A percentile compares a stretch with the other conserved stretches of the same genome.
Evolutionary conservation across 92 coral and sea anemone species (phyloP).

Genomic region (Parazoanthus swiftii): DNA sequence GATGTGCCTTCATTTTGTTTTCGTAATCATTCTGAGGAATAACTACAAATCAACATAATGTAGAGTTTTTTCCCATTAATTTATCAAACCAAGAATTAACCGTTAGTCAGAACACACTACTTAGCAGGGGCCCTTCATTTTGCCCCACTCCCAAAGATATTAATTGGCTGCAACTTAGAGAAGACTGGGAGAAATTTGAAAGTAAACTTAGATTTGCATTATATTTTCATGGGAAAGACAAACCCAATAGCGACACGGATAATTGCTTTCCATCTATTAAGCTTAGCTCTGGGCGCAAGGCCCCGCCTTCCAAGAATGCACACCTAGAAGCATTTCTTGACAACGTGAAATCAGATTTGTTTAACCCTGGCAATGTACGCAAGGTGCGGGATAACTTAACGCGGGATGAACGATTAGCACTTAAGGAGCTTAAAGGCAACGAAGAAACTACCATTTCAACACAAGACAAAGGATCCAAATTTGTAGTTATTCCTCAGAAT

Average conservation of each 20-base stretch:
- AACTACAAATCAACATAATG: conserved; percentile 30
- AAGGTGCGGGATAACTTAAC: conserved; percentile 20
- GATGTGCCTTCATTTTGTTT: conserved; percentile 20
- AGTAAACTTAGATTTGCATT: no score
- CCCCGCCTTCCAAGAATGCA: conserved; percentile 22
- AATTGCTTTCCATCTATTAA: no score
- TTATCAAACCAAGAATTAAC: no score
- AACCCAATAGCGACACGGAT: no score
- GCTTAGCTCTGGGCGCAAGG: no score
- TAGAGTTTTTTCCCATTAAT: no score
- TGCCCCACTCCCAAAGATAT: no score
- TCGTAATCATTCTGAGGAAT: conserved; percentile 1
- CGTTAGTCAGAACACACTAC: no score
- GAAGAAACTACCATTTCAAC: not conserved
- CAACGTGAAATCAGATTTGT: conserved; percentile 24
- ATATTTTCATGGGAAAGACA: no score
- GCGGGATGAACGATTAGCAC: conserved; percentile 24
- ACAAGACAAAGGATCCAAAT: conserved; percentile 33
- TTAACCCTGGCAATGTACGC: conserved; percentile 30
- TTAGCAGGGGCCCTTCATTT: no score
- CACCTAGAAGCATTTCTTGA: conserved; percentile 36
- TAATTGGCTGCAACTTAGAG: no score
- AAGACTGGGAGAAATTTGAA: no score
- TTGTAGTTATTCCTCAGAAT: conserved; percentile 14
- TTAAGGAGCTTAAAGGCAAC: conserved; percentile 12